These are phyloP conservation scores for Taeniopygia guttata DNA, from an alignment of 2,797 vertebrate genomes.

Conservation along the genomic window DNA sequence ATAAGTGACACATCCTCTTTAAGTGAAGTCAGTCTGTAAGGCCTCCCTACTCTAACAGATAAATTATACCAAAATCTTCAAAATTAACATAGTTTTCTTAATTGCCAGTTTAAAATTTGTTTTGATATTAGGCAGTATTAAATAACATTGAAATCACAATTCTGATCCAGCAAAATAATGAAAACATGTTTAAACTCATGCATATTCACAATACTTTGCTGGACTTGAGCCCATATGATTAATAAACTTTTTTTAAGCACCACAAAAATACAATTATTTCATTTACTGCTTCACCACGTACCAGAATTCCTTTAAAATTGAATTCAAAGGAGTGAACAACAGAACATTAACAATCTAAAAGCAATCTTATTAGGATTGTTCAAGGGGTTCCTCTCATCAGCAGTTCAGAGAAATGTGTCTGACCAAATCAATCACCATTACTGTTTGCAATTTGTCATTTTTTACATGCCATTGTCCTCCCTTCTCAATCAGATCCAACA, in stretches of 20 bases:
- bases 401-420: slow-evolving; percentile 44
- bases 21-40: slow-evolving; percentile 81
- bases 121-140: slow-evolving; percentile 79
- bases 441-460: slow-evolving; percentile 25
- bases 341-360: slow-evolving; percentile 43
- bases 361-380: slow-evolving; percentile 29
- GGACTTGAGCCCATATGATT: slow-evolving; percentile 68
- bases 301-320: slow-evolving; percentile 66
- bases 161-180: slow-evolving; percentile 71
- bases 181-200: slow-evolving; percentile 59
- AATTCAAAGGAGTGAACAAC: slow-evolving; percentile 71
- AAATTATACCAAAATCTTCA: slow-evolving; percentile 74
- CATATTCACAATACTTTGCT: slow-evolving; percentile 66
- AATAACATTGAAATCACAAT: slow-evolving; percentile 77
- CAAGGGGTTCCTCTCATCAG: slow-evolving; percentile 46
- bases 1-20: slow-evolving; percentile 80
- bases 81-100: slow-evolving; percentile 73
- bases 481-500: slow-evolving; percentile 50
- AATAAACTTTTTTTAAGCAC: slow-evolving; percentile 71
- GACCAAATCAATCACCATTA: slow-evolving; percentile 59
- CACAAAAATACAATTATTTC: slow-evolving; percentile 69
- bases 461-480: slow-evolving; percentile 24
- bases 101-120: slow-evolving; percentile 79
- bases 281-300: slow-evolving; percentile 70
- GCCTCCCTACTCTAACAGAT: slow-evolving; percentile 81